These are phyloP conservation scores for Pao palembangensis DNA, from an alignment of 2,113 vertebrate species.

Conservation along the genomic window DNA sequence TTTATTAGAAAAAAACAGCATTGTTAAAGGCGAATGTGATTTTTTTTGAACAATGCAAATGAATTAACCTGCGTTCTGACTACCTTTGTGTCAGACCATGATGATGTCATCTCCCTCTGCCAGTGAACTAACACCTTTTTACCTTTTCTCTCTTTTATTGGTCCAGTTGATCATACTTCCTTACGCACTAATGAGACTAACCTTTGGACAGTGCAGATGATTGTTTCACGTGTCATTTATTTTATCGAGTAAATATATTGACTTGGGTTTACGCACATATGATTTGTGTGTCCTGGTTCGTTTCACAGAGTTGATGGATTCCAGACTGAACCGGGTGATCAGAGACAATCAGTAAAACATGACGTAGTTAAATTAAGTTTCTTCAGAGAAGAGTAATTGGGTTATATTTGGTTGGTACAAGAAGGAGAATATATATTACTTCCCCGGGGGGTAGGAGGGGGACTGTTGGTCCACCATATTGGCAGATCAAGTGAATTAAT, in stretches of 20 bases:
- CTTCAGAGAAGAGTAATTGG: slow-evolving; percentile 53
- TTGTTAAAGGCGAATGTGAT: no score
- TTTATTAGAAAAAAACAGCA: no score
- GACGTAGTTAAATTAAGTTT: slow-evolving; percentile 55
- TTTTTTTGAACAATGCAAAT: no score
- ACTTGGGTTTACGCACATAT: background rate
- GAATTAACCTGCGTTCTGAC: no score
- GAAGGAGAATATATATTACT: slow-evolving; percentile 63
- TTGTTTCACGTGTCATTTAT: slow-evolving; percentile 11
- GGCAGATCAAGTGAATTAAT: slow-evolving; percentile 84
- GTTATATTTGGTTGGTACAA: slow-evolving; percentile 58
- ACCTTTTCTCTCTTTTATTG: background rate
- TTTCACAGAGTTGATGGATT: no score
- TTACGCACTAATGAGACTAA: background rate
- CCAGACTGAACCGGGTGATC: background rate
- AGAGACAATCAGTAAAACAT: slow-evolving; percentile 26
- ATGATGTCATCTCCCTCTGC: slow-evolving; percentile 10
- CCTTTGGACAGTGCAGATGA: slow-evolving; percentile 28
- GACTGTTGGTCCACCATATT: slow-evolving; percentile 77
- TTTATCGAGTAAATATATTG: background rate
- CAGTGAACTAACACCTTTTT: slow-evolving; percentile 9
- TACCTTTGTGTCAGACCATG: background rate
- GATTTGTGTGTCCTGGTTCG: background rate
- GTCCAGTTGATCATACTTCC: slow-evolving; percentile 18
- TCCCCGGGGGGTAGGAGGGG: slow-evolving; percentile 62